Evolutionary conservation across 2,113 vertebrate genomes (phyloP).

Genomic region (Rhinopithecus roxellana): DNA sequence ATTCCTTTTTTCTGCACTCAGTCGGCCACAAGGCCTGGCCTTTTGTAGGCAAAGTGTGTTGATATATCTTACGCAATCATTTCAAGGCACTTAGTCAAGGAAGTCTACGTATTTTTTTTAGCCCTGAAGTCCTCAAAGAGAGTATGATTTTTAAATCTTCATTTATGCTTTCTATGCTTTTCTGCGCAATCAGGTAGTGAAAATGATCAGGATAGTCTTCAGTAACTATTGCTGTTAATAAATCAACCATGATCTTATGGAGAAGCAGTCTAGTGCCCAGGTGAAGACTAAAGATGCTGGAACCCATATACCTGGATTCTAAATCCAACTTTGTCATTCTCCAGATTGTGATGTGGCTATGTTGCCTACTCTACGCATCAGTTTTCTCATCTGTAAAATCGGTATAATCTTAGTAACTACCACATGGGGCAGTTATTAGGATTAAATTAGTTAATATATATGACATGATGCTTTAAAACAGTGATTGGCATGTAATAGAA

Average conservation of each 20-base stretch:
- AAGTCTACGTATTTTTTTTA: background rate
- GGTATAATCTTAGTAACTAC: background rate
- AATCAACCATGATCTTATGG: background rate
- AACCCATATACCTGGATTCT: fast-evolving
- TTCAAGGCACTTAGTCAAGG: background rate
- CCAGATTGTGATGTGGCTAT: background rate
- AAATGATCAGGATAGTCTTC: background rate
- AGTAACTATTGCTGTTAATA: background rate
- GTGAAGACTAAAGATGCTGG: background rate
- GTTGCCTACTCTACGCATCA: background rate
- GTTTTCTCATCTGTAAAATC: background rate
- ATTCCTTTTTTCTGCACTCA: background rate
- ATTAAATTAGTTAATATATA: background rate
- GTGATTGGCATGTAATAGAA: background rate
- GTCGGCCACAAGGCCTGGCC: background rate
- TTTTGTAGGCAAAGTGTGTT: background rate
- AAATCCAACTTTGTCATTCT: background rate
- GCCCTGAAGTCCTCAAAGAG: background rate
- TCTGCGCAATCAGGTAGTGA: background rate
- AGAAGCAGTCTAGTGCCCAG: too few relatives aligned
- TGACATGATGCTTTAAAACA: background rate
- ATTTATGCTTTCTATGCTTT: background rate
- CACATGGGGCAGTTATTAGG: background rate
- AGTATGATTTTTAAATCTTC: background rate
- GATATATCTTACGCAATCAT: background rate